phyloP scores from a whole-genome alignment of 2,113 vertebrate species.

The Cinclus mexicanus region DNA sequence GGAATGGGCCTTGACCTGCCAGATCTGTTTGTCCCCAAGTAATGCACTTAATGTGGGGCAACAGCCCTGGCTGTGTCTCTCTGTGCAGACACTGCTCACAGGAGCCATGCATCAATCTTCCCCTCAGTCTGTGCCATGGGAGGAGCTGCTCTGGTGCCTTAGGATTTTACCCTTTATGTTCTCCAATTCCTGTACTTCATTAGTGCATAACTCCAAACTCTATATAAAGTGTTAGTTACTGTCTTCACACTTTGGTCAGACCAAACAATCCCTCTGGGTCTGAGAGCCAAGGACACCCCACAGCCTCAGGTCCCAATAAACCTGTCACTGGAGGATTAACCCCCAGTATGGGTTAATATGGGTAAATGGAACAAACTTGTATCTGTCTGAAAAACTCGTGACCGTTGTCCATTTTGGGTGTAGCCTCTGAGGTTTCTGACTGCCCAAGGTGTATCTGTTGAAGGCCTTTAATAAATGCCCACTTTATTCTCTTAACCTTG shows the following conservation, averaged over 20 bases:
- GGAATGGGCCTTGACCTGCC: background rate
- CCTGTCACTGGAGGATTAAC: background rate
- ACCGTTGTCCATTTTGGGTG: background rate
- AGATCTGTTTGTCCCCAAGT: background rate
- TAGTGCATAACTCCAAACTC: background rate
- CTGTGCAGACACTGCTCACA: background rate
- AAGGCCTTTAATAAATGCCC: background rate
- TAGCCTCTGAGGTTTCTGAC: background rate
- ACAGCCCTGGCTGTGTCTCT: background rate
- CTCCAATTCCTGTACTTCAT: background rate
- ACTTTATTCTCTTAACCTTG: background rate
- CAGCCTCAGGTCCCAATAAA: background rate
- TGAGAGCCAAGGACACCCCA: rapidly evolving
- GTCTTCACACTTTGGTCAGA: background rate
- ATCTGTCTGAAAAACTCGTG: background rate
- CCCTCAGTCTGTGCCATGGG: rapidly evolving
- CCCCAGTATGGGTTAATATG: background rate
- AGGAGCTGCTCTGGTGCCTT: background rate
- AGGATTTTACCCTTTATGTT: background rate
- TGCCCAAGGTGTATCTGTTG: background rate
- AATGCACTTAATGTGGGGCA: background rate
- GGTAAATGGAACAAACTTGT: background rate
- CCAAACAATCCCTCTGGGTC: background rate
- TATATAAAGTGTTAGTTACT: background rate
- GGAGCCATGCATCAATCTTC: background rate